Evolutionary conservation across 2,113 vertebrate genomes (phyloP).

Genomic region (Martes martes): DNA sequence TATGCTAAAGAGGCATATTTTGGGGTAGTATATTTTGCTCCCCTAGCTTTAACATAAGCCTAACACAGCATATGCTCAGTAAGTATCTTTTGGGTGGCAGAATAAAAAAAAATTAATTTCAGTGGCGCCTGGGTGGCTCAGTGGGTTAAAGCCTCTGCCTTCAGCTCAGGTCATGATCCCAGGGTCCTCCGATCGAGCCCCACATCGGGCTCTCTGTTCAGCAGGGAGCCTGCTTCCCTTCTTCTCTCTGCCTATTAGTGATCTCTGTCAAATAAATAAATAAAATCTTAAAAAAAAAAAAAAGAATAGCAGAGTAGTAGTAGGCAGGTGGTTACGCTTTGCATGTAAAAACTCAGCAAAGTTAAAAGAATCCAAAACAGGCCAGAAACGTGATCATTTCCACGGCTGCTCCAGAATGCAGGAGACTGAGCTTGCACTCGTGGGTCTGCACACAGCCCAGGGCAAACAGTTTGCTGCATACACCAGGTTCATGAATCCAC

Average conservation of each 20-base stretch:
- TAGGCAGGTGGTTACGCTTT: background rate
- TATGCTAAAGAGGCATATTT: background rate
- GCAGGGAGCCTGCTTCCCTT: too few relatives aligned
- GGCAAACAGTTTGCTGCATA: background rate
- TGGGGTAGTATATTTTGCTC: background rate
- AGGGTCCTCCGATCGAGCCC: too few relatives aligned
- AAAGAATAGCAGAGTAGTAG: background rate
- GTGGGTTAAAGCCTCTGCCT: too few relatives aligned
- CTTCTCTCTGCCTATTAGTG: too few relatives aligned
- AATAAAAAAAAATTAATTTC: background rate
- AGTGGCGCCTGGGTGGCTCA: too few relatives aligned
- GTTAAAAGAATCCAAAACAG: background rate
- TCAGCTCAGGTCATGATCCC: too few relatives aligned
- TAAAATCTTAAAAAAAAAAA: too few relatives aligned
- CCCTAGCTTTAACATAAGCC: background rate
- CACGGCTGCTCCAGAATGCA: accelerated
- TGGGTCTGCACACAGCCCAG: background rate
- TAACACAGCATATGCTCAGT: background rate
- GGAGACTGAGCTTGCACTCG: background rate
- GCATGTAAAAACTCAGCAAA: background rate
- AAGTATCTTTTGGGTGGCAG: background rate
- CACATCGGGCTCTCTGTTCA: too few relatives aligned
- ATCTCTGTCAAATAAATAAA: too few relatives aligned
- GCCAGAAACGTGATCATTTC: background rate
- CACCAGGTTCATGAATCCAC: background rate